Evolutionary conservation across 2,797 vertebrate genomes (phyloP).

Genomic region (Spatula clypeata): DNA sequence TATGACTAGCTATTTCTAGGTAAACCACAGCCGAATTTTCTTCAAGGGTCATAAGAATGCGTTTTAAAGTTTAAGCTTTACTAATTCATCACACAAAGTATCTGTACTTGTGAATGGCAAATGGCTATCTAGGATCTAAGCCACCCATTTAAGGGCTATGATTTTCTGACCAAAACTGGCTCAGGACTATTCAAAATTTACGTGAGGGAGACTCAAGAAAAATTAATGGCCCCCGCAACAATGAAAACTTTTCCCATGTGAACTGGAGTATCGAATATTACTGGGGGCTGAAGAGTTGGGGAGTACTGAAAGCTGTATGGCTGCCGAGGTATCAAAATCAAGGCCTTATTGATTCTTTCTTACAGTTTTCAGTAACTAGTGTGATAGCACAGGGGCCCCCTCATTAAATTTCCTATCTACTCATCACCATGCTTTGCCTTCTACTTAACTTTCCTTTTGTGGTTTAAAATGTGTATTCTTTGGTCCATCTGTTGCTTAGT

Average conservation of each 20-base stretch:
- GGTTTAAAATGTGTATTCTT: conserved; percentile 28
- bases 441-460: neutral
- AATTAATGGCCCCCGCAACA: neutral
- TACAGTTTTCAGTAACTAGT: neutral
- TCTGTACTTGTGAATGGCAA: neutral
- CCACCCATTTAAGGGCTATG: neutral
- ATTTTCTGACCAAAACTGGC: neutral
- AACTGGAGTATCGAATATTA: neutral
- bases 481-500: neutral
- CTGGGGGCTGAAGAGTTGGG: neutral
- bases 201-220: neutral
- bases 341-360: neutral
- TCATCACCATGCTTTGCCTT: neutral
- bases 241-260: neutral
- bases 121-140: neutral
- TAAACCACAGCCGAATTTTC: neutral
- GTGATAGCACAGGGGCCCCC: neutral
- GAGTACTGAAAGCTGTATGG: neutral
- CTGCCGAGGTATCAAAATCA: neutral
- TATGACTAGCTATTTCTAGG: neutral
- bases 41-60: neutral
- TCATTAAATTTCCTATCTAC: neutral
- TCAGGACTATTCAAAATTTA: neutral
- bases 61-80: neutral
- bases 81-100: neutral